Evolutionary conservation across 2,888 invertebrate genomes (phyloP), one percentile per base, ranked within the genome.

Genomic region (Rhyacophila evoluta): DNA sequence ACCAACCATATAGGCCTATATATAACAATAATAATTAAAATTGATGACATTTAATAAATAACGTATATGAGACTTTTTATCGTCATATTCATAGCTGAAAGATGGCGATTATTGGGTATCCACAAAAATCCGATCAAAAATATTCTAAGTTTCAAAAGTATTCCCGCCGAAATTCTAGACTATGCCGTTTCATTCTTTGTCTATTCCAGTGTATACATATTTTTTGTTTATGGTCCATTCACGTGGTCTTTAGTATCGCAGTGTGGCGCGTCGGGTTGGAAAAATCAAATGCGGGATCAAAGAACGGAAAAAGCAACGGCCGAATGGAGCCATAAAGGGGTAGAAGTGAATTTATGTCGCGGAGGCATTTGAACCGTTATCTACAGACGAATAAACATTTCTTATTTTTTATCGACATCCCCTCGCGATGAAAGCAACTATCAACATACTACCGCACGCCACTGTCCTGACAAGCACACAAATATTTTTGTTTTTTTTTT

Each of bases 251-350:
- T 75, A 77, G 80, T 77, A 55, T 69, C 68, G 74, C 39, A 73
- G 72, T 28, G 33, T 25, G 67, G 33, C 74, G 80, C 80, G 77
- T 72, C 72, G 71, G 68, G 74, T 41, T 39, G 75, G 75, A 80
- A 80, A 78, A 80, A 80, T 80, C 80, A 80, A 80, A 80, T 77
- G 76, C 74, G 67, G 77, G 75, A 80, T 80, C 80, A 77, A 72
- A 71, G 74, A 78, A 79, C 79, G 80, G 77, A 80, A 80, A 73
- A 72, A 68, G 74, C 70, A 71, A 80, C 39, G 77, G 77, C 77
- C 74, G 68, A 67, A 39, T 27, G 77, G 67, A 72, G 77, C 68
- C 41, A 75, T 80, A 80, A 80, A 70, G 72, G 79, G 80, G 77
- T 72, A 72, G 36, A 70, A 19, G 38, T 67, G 55, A 74, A 79